Conservation (phyloP, 2,797 vertebrate species). For the Gymnothorax javanicus region DNA sequence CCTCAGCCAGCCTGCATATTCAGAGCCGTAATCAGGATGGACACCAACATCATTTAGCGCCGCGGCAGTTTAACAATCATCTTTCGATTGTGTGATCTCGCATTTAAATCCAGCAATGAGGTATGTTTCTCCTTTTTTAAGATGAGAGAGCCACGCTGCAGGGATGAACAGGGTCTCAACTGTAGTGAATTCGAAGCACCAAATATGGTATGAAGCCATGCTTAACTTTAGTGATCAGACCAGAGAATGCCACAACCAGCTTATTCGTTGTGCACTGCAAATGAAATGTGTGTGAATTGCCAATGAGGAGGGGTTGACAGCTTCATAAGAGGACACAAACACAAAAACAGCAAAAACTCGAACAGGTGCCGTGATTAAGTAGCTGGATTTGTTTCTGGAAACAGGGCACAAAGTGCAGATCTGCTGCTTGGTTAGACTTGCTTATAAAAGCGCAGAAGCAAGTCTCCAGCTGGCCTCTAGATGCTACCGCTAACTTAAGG, state of each 20-base stretch:
- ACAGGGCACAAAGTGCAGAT: background rate
- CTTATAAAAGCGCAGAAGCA: background rate
- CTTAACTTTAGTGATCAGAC: too few relatives aligned
- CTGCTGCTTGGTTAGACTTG: background rate
- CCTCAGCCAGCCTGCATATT: background rate
- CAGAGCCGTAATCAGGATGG: background rate
- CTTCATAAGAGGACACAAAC: background rate
- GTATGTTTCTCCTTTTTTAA: background rate
- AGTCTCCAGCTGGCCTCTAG: background rate
- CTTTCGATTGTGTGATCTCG: slow-evolving; percentile 15
- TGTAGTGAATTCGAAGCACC: too few relatives aligned
- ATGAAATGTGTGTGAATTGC: too few relatives aligned
- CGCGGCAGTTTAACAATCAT: background rate
- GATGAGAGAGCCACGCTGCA: background rate
- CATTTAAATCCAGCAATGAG: background rate
- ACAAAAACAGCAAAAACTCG: background rate
- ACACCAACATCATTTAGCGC: background rate
- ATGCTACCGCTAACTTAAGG: background rate
- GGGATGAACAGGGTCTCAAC: too few relatives aligned
- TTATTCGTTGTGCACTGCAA: too few relatives aligned
- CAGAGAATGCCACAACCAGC: too few relatives aligned
- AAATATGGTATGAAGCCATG: too few relatives aligned
- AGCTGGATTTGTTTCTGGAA: background rate
- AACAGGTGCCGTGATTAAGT: background rate
- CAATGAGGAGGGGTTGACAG: too few relatives aligned